These are phyloP conservation scores for Crematogaster levior DNA, from an alignment of 2,888 invertebrate genomes.

Conservation along the genomic window DNA sequence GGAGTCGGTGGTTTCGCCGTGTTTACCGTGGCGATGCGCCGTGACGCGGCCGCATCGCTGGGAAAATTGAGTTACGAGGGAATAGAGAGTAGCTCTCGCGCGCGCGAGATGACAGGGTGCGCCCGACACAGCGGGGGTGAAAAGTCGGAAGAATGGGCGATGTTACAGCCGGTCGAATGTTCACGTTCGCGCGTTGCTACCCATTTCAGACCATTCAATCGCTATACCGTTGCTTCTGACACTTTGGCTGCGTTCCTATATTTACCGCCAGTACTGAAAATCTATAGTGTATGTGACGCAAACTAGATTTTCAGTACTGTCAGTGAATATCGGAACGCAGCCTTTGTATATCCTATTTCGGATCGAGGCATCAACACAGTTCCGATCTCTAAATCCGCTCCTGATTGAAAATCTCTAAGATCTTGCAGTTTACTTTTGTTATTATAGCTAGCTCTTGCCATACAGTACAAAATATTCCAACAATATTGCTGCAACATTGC, in stretches of 20 bases:
- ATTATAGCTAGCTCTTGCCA: background rate
- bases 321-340: too few species aligned
- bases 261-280: too few species aligned
- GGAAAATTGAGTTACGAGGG: conserved; percentile 44
- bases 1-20: conserved; percentile 34
- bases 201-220: background rate
- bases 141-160: background rate
- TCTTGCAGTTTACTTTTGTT: background rate
- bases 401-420: background rate
- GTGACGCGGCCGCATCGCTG: conserved; percentile 34
- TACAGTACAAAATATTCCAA: too few species aligned
- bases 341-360: background rate
- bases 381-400: background rate
- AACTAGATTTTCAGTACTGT: too few species aligned
- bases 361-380: background rate
- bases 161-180: background rate
- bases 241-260: too few species aligned
- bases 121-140: conserved; percentile 2
- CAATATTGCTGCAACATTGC: too few species aligned
- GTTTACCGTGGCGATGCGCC: conserved; percentile 48
- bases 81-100: conserved; percentile 14
- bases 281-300: too few species aligned
- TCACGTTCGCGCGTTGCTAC: conserved; percentile 3
- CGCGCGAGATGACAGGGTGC: background rate
- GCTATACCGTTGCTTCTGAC: background rate